Percentiles rank a stretch among this genome's conserved stretches.
Conservation (phyloP, 2,888 invertebrate genomes). For the Hetaerina titia region DNA sequence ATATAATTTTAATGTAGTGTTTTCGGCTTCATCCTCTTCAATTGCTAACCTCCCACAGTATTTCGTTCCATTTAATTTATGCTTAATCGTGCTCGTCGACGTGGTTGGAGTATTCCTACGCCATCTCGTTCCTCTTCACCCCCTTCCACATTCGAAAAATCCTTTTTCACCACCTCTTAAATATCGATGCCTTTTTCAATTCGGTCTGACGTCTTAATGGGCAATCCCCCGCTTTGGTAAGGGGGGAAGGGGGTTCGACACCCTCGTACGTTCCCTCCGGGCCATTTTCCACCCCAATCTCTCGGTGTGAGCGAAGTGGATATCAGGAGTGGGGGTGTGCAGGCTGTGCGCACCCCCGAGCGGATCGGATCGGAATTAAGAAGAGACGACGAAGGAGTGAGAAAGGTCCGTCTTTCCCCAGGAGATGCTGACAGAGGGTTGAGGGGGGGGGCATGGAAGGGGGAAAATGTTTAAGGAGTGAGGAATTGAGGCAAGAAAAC, state of each 20-base stretch:
- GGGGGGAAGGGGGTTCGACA: background rate
- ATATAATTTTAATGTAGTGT: too few species aligned
- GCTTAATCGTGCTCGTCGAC: background rate
- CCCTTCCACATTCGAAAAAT: background rate
- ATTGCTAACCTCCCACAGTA: too few species aligned
- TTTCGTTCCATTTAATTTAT: background rate
- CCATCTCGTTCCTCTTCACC: background rate
- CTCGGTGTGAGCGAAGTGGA: background rate
- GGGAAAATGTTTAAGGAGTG: background rate
- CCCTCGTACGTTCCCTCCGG: background rate
- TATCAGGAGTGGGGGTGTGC: background rate
- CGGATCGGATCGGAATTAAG: background rate
- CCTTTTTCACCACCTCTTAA: background rate
- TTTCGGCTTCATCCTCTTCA: too few species aligned
- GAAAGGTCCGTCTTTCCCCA: background rate
- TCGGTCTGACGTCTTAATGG: slow-evolving; percentile 22
- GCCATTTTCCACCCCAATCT: background rate
- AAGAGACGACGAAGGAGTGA: background rate
- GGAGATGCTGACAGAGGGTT: too few species aligned
- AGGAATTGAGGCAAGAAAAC: background rate
- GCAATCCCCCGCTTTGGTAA: background rate
- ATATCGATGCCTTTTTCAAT: slow-evolving; percentile 29
- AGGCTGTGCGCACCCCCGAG: background rate
- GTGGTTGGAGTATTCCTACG: background rate
- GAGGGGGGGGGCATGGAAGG: too few species aligned